Percentiles rank a stretch among this genome's conserved stretches.
These are phyloP conservation scores for Eupithecia subumbrata DNA, from an alignment of 2,888 invertebrate species.

Conservation along the genomic window DNA sequence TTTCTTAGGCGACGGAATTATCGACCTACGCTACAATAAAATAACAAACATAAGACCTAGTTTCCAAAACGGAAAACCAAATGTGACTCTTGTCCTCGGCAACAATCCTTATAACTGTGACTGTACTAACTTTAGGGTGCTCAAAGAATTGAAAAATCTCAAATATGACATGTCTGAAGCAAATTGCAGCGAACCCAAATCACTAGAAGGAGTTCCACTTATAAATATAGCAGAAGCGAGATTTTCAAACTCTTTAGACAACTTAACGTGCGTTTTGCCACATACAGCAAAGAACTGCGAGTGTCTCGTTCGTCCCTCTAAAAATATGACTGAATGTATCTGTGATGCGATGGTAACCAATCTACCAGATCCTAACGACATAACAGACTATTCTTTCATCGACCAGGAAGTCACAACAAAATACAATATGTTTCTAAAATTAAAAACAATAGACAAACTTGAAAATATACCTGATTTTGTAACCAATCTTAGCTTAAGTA, in stretches of 20 bases:
- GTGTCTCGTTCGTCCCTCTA: not conserved
- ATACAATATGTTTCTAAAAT: slow-evolving; percentile 1
- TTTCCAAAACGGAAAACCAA: not conserved
- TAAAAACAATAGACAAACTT: not conserved
- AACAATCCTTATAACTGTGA: slow-evolving; percentile 2
- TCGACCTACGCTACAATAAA: not conserved
- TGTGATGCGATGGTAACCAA: not conserved
- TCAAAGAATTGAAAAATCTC: not conserved
- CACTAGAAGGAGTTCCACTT: not conserved
- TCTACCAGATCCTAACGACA: not conserved
- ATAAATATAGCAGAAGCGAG: not conserved
- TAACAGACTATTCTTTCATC: not conserved
- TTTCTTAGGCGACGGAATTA: not conserved
- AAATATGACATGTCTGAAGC: not conserved
- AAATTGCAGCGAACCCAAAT: not conserved
- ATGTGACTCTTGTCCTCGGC: not conserved
- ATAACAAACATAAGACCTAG: slow-evolving; percentile 1
- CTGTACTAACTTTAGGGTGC: not conserved
- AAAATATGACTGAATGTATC: not conserved
- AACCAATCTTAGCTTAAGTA: not conserved
- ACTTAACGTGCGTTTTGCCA: not conserved
- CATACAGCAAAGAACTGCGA: not conserved
- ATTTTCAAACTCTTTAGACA: not conserved
- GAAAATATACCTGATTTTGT: not conserved
- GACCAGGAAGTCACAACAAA: not conserved